Percentiles rank a stretch among this genome's conserved stretches.
These are phyloP conservation scores for Tiliacea aurago DNA, from an alignment of 2,888 invertebrate genomes.

Conservation along the genomic window DNA sequence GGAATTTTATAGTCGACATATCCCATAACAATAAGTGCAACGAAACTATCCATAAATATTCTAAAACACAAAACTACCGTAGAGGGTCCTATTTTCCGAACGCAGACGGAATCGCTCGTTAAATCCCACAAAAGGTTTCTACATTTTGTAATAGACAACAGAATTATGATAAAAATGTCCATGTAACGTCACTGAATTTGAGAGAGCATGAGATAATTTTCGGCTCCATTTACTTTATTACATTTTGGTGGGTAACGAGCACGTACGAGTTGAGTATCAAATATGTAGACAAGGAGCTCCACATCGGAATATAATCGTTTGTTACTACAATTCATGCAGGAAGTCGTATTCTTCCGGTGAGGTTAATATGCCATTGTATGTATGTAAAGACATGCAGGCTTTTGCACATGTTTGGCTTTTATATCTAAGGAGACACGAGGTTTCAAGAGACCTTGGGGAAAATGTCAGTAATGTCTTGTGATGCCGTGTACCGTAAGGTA, in stretches of 20 bases:
- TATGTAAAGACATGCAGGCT: background rate
- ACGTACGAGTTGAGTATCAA: conserved; percentile 61
- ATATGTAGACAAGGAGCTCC: conserved; percentile 55
- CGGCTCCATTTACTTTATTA: conserved; percentile 82
- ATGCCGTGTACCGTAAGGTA: background rate
- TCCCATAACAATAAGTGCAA: conserved; percentile 6
- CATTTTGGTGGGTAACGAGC: conserved; percentile 74
- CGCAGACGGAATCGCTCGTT: conserved; percentile 26
- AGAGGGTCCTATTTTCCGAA: conserved; percentile 11
- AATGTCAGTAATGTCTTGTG: background rate
- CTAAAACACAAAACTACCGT: conserved; percentile 6
- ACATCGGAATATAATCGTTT: conserved; percentile 56
- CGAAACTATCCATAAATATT: conserved; percentile 12
- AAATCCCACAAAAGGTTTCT: conserved; percentile 39
- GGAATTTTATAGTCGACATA: background rate
- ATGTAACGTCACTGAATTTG: conserved; percentile 70
- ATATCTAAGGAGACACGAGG: background rate
- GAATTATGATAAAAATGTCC: conserved; percentile 71
- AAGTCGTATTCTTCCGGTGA: conserved; percentile 36
- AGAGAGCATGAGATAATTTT: conserved; percentile 77
- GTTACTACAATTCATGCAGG: conserved; percentile 41
- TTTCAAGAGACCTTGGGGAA: background rate
- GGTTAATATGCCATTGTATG: conserved; percentile 31
- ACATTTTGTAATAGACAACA: conserved; percentile 50
- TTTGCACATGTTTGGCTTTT: background rate